A percentile compares a stretch with the other conserved stretches of the same genome.
These are phyloP conservation scores for Malurus elegans DNA, from an alignment of 2,113 vertebrate species.

Conservation along the genomic window DNA sequence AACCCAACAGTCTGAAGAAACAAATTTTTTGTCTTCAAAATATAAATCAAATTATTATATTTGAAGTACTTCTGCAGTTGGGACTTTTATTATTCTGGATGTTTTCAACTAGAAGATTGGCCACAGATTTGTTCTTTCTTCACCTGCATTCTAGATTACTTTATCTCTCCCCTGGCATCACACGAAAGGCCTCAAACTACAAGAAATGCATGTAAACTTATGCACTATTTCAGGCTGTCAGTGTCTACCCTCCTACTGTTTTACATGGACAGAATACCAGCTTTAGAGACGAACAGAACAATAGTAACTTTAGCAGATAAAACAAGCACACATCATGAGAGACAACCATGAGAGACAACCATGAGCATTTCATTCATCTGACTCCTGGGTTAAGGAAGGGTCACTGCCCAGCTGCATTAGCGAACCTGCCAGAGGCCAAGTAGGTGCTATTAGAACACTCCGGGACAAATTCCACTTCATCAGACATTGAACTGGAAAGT, in stretches of 20 bases:
- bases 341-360: not conserved
- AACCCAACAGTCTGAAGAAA: not conserved
- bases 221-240: not conserved
- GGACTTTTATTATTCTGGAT: not conserved
- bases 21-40: not conserved
- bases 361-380: not conserved
- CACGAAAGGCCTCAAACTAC: not conserved
- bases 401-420: not conserved
- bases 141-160: not conserved
- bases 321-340: not conserved
- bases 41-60: not conserved
- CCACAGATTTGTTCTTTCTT: not conserved
- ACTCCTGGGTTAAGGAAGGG: not conserved
- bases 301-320: not conserved
- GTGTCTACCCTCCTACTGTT: not conserved
- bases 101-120: not conserved
- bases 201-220: not conserved
- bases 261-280: not conserved
- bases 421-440: not conserved
- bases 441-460: not conserved
- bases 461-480: not conserved
- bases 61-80: not conserved
- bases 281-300: not conserved
- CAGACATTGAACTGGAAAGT: not conserved
- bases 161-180: not conserved